These are phyloP conservation scores for Caenorhabditis zanzibari DNA, from an alignment of 2,888 invertebrate genomes.

Conservation along the genomic window DNA sequence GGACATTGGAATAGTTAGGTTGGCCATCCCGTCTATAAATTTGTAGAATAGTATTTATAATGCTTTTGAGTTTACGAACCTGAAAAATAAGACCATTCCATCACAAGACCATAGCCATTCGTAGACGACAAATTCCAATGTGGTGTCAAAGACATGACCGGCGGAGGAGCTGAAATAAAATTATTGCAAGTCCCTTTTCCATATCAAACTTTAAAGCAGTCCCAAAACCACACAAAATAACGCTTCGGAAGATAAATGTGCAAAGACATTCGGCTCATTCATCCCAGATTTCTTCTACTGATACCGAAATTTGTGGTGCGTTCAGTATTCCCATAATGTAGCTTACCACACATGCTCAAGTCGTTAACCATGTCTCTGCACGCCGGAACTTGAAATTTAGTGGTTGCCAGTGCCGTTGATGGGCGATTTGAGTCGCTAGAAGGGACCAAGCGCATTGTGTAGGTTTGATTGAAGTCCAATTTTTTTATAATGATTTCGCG, in stretches of 20 bases:
- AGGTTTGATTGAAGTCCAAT: slow-evolving; percentile 67
- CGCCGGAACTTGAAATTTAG: slow-evolving; percentile 61
- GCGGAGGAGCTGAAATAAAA: slow-evolving; percentile 67
- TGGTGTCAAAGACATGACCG: slow-evolving; percentile 52
- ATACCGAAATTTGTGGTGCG: slow-evolving; percentile 9
- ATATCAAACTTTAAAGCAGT: slow-evolving; percentile 2
- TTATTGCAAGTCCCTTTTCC: slow-evolving; percentile 1
- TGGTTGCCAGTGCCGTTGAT: slow-evolving; percentile 43
- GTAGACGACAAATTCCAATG: slow-evolving; percentile 65
- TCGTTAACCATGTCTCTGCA: slow-evolving; percentile 69
- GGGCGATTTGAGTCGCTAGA: slow-evolving; percentile 12
- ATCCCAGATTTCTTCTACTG: slow-evolving; percentile 26
- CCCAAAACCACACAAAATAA: slow-evolving; percentile 28
- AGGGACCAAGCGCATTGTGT: slow-evolving; percentile 47
- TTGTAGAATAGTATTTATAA: neutral
- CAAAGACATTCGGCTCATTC: slow-evolving; percentile 33
- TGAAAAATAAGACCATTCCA: slow-evolving; percentile 65
- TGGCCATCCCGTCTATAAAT: slow-evolving; percentile 14
- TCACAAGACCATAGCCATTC: slow-evolving; percentile 57
- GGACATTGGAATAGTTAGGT: slow-evolving; percentile 54
- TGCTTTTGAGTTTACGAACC: neutral
- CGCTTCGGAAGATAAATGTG: slow-evolving; percentile 56
- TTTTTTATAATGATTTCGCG: slow-evolving; percentile 66
- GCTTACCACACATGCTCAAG: slow-evolving; percentile 69
- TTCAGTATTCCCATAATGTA: slow-evolving; percentile 42